Base-by-base conservation (phyloP, 1,140 invertebrate genomes). In the Phymastichus coffea region DNA sequence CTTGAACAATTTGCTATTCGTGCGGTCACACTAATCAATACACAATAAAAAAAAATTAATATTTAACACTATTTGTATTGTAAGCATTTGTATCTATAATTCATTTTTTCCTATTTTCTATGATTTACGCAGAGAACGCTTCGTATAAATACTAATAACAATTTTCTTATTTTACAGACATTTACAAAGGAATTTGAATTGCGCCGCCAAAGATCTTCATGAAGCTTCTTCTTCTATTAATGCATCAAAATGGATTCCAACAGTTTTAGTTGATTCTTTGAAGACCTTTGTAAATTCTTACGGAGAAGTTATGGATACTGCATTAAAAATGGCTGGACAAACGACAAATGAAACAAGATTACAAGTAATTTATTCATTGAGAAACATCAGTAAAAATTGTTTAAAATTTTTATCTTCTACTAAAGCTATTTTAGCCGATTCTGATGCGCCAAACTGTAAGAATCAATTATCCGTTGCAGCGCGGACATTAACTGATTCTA, bases 401-500 rank as follows among this genome's bases (percentile, higher is more conserved):
- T 90, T 91, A 44, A 94, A 94, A 64, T 82, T 98, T 3, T 79
- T 98, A 1, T 85, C 87, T 1, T 90, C 93, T 3, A 93, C 92
- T 7, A 97, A 96, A 81, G 89, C 88, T 2, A 88, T 96, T 43
- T 91, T 93, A 30, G 88, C 89, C 48, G 94, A 98, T 81, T 89
- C 94, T 1, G 87, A 87, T 52, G 88, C 94, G 41, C 93, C 94
- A 0, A 96, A 96, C 73, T 87, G 90, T 0, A 94, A 93, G 76
- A 97, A 95, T 80, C 87, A 94, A 57, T 77, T 97, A 0, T 86
- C 91, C 10, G 86, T 88, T 1, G 93, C 94, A 22, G 93, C 94
- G 0, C 85, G 93, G 37, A 86, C 89, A 2, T 93, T 98, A 4
- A 97, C 93, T 1, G 94, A 97, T 63, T 93, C 90, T 70, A 95